These are phyloP conservation scores for Channa maculata DNA, from an alignment of 2,113 vertebrate species.

Conservation along the genomic window DNA sequence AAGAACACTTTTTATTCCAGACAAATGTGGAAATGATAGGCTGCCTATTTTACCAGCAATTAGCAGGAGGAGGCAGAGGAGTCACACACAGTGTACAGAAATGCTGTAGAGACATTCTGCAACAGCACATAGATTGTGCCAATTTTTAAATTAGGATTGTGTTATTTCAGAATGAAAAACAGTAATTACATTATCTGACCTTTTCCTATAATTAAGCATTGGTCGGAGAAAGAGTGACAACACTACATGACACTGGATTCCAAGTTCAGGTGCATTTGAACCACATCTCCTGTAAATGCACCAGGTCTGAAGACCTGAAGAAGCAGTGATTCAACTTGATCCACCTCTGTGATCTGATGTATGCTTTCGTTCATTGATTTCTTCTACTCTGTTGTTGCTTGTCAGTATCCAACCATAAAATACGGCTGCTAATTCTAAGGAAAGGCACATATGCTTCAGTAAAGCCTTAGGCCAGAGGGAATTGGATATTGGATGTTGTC, in stretches of 20 bases:
- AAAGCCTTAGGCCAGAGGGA: conserved; percentile 45
- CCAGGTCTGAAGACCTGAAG: conserved; percentile 2
- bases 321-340: conserved; percentile 45
- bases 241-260: conserved; percentile 4
- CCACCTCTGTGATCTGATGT: conserved; percentile 43
- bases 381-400: conserved; percentile 33
- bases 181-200: background rate
- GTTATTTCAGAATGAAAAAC: too few species aligned
- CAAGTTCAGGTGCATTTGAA: conserved; percentile 1
- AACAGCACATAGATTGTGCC: too few species aligned
- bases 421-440: conserved; percentile 29
- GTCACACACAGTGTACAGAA: too few species aligned
- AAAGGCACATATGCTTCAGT: conserved; percentile 29
- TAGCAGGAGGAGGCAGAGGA: too few species aligned
- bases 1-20: too few species aligned
- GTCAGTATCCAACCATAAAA: conserved; percentile 27
- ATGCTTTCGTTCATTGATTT: conserved; percentile 53
- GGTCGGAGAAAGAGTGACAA: background rate
- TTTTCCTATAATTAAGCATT: background rate
- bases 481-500: conserved; percentile 67
- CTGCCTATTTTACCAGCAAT: too few species aligned
- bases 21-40: too few species aligned
- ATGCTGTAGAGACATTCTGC: too few species aligned
- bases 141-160: too few species aligned
- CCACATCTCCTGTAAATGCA: background rate